Percentiles rank a stretch among this genome's conserved stretches.
Evolutionary conservation across 2,888 invertebrate species (phyloP).

Genomic region (Troilus luridus): DNA sequence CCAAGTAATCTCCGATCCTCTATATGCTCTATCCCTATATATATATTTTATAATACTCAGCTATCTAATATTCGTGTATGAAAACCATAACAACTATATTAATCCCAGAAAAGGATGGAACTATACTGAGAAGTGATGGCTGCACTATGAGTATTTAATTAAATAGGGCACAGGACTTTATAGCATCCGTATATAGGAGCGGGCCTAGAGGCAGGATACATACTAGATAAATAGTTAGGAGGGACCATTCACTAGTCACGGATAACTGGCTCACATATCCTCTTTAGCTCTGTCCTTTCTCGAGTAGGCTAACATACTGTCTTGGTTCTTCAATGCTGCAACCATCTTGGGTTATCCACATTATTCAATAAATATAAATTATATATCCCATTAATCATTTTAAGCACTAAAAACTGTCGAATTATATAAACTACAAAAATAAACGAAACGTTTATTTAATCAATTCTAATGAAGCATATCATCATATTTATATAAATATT

Average conservation of each 20-base stretch:
- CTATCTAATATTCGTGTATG: too few relatives aligned
- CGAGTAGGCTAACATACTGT: neutral
- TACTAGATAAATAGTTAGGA: neutral
- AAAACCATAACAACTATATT: too few relatives aligned
- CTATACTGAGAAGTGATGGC: too few relatives aligned
- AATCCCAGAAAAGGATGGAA: too few relatives aligned
- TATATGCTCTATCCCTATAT: too few relatives aligned
- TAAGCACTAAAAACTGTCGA: too few relatives aligned
- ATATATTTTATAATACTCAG: too few relatives aligned
- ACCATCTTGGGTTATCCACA: neutral
- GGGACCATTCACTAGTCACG: conserved; percentile 16
- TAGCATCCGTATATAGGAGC: neutral
- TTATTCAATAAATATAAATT: neutral
- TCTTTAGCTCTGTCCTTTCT: neutral
- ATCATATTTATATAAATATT: too few relatives aligned
- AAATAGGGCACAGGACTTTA: neutral
- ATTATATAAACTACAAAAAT: too few relatives aligned
- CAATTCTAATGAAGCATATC: too few relatives aligned
- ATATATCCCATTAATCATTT: neutral
- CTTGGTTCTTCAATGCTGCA: neutral
- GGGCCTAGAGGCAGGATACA: neutral
- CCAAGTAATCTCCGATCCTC: too few relatives aligned
- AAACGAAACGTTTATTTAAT: too few relatives aligned
- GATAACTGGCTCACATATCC: conserved; percentile 7
- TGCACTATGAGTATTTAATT: neutral